A percentile compares a stretch with the other conserved stretches of the same genome.
Evolutionary conservation across 2,113 vertebrate genomes (phyloP).

Genomic region (Bombycilla garrulus): DNA sequence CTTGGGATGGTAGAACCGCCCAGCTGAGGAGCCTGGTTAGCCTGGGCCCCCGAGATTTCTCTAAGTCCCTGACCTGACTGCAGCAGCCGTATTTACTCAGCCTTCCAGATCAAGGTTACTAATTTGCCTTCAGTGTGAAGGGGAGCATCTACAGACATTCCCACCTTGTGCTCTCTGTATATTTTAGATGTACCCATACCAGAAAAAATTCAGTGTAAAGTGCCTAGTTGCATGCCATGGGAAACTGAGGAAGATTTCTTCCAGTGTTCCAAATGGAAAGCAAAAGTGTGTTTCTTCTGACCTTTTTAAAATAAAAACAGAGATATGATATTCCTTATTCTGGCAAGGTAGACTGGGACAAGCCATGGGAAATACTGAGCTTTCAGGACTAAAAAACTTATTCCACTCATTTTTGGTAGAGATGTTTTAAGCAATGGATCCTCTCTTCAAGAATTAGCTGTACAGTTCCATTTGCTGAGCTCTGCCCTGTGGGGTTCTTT

Average conservation of each 20-base stretch:
- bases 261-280: neutral
- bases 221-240: neutral
- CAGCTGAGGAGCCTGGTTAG: neutral
- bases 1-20: neutral
- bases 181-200: neutral
- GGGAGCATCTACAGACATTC: neutral
- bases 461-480: neutral
- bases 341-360: neutral
- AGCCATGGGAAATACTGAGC: neutral
- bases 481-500: neutral
- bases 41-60: neutral
- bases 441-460: neutral
- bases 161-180: neutral
- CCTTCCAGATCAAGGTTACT: neutral
- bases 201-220: neutral
- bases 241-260: neutral
- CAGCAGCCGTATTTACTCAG: neutral
- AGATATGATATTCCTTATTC: neutral
- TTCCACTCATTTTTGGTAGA: neutral
- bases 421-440: neutral
- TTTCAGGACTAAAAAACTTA: neutral
- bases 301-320: neutral
- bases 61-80: neutral
- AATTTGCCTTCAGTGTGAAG: neutral
- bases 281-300: neutral